These are phyloP conservation scores for Lucilia sericata DNA, from an alignment of 1,140 invertebrate genomes.

Conservation along the genomic window DNA sequence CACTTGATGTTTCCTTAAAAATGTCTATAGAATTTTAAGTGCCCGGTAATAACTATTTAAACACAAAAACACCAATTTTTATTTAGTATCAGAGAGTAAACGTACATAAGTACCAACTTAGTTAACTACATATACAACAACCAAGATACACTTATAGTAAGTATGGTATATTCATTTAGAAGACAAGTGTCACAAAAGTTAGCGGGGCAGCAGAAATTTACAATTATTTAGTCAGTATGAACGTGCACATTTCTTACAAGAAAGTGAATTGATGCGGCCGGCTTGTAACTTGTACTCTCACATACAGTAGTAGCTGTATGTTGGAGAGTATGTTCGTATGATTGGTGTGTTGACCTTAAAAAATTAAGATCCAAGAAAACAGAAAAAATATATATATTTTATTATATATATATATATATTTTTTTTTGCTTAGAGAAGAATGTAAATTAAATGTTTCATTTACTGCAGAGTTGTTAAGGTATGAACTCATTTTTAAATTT, in stretches of 20 bases:
- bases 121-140: too few relatives aligned
- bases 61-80: background rate
- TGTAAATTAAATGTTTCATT: constrained; percentile 18
- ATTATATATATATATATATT: too few relatives aligned
- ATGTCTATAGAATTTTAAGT: constrained; percentile 41
- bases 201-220: constrained; percentile 10
- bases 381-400: background rate
- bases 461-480: too few relatives aligned
- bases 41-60: constrained; percentile 16
- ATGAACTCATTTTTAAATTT: too few relatives aligned
- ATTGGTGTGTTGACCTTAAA: constrained; percentile 40
- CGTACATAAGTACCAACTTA: background rate
- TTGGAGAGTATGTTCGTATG: background rate
- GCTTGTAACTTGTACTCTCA: background rate
- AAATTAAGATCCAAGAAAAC: constrained; percentile 18
- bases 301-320: background rate
- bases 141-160: background rate
- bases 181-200: background rate
- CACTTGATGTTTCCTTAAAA: constrained; percentile 43
- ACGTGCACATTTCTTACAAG: constrained; percentile 40
- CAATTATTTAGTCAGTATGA: constrained; percentile 15
- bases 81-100: background rate
- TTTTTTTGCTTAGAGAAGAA: background rate
- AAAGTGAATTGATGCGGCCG: constrained; percentile 36
- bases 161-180: background rate